phyloP scores from a whole-genome alignment of 2,888 invertebrate genomes.

The Vannuccia rotundouncinata region DNA sequence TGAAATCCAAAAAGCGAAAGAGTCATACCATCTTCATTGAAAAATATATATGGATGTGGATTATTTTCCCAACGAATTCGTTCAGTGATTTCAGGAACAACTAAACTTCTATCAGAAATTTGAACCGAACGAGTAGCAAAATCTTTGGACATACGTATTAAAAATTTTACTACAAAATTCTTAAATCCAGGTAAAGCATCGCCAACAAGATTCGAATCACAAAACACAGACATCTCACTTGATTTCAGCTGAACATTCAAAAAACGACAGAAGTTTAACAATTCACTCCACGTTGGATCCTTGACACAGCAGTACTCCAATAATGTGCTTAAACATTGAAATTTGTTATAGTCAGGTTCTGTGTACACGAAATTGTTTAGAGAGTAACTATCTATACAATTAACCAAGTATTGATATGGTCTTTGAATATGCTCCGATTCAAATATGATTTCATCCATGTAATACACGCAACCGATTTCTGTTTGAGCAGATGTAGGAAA shows the following conservation, averaged over 20 bases:
- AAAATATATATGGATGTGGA: slow-evolving; percentile 53
- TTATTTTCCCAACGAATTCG: slow-evolving; percentile 42
- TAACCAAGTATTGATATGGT: not conserved
- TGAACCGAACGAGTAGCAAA: slow-evolving; percentile 1
- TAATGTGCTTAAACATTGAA: not conserved
- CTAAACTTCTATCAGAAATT: not conserved
- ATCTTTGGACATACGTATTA: slow-evolving; percentile 30
- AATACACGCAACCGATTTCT: not conserved
- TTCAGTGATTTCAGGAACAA: not conserved
- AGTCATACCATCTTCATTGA: slow-evolving; percentile 48
- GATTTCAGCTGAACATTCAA: not conserved
- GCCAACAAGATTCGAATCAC: not conserved
- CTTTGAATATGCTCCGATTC: not conserved
- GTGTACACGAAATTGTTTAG: not conserved
- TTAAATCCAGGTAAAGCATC: slow-evolving; percentile 5
- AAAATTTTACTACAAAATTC: slow-evolving; percentile 4
- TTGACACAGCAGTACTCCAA: not conserved
- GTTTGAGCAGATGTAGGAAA: not conserved
- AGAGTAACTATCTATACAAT: not conserved
- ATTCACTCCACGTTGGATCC: slow-evolving; percentile 18
- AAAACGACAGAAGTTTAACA: slow-evolving; percentile 20
- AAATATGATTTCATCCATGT: not conserved
- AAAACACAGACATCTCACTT: slow-evolving; percentile 2
- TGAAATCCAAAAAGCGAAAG: slow-evolving; percentile 53
- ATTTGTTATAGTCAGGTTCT: not conserved